Evolutionary conservation across 1,140 invertebrate genomes (phyloP).

Genomic region (Neodiprion lecontei): DNA sequence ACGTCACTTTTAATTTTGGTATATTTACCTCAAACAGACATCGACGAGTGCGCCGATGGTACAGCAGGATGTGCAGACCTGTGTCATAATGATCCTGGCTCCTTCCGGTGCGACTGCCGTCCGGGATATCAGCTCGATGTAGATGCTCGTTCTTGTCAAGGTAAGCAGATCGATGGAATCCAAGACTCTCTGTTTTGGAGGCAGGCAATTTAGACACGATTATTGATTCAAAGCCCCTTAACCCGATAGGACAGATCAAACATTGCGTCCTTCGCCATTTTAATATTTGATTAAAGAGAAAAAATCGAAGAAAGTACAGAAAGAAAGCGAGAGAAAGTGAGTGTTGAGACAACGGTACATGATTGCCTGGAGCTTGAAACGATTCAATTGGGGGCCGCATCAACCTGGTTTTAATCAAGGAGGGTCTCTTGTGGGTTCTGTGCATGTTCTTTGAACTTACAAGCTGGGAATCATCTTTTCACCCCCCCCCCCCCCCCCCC

Average conservation of each 20-base stretch:
- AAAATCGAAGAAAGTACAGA: neutral
- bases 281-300: neutral
- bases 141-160: constrained; percentile 71
- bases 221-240: too few species aligned
- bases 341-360: neutral
- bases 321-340: neutral
- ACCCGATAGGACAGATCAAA: neutral
- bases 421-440: neutral
- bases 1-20: too few species aligned
- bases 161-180: constrained; percentile 47
- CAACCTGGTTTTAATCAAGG: neutral
- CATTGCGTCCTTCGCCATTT: neutral
- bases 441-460: neutral
- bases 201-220: too few species aligned
- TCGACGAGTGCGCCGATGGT: constrained; percentile 79
- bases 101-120: constrained; percentile 58
- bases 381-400: neutral
- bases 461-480: neutral
- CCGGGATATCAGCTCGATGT: constrained; percentile 55
- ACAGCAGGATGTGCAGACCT: constrained; percentile 68
- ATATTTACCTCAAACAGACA: constrained; percentile 65
- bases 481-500: too few species aligned
- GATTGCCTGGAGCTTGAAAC: constrained; percentile 2
- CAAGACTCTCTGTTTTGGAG: neutral
- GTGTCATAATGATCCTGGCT: constrained; percentile 61